Evolutionary conservation across 2,113 vertebrate species (phyloP).

Genomic region (Ondatra zibethicus): DNA sequence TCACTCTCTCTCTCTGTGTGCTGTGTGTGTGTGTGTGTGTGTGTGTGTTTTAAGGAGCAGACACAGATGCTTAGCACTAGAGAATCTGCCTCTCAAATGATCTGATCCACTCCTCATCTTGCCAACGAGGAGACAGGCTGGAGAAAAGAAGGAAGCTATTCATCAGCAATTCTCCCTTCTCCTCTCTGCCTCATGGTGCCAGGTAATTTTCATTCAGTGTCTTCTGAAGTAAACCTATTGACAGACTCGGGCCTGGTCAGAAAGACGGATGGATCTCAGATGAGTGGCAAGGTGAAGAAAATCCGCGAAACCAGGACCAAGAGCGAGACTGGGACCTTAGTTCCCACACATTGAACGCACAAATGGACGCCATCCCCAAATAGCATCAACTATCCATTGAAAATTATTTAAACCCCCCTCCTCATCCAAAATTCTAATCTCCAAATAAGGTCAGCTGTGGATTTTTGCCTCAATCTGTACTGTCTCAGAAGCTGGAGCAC

Average conservation of each 20-base stretch:
- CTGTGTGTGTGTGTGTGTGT: no score
- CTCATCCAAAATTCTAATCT: neutral
- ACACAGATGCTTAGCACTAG: neutral
- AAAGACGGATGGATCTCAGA: neutral
- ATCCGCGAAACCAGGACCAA: neutral
- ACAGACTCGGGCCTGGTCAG: neutral
- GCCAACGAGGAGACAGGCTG: neutral
- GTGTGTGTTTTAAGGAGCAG: neutral
- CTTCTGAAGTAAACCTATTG: neutral
- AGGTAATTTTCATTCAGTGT: neutral
- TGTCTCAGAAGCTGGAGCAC: neutral
- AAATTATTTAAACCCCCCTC: neutral
- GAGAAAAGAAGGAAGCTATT: neutral
- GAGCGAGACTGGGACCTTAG: neutral
- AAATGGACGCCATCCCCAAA: neutral
- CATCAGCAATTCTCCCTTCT: neutral
- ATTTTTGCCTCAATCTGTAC: neutral
- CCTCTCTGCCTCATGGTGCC: neutral
- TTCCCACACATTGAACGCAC: neutral
- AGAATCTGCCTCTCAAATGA: neutral
- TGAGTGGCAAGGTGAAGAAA: neutral
- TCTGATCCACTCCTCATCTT: neutral
- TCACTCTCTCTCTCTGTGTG: no score
- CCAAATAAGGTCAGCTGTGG: neutral
- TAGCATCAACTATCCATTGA: neutral